phyloP scores from a whole-genome alignment of 2,888 invertebrate species.

The Brenthis daphne region DNA sequence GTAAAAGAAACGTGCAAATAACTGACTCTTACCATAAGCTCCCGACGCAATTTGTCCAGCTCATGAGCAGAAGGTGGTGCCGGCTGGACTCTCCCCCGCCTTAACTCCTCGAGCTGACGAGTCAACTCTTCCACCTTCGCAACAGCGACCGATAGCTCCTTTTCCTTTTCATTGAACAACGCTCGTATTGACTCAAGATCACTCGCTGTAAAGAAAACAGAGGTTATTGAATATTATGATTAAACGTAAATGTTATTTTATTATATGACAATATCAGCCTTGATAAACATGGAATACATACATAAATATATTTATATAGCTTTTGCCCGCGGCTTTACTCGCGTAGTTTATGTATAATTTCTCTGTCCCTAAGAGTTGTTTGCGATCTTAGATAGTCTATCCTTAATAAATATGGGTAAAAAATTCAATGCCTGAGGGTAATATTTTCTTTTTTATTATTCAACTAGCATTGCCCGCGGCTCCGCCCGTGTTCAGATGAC shows the following conservation, averaged over 20 bases:
- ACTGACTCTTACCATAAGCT: constrained; percentile 87
- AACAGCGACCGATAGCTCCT: constrained; percentile 97
- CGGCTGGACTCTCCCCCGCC: constrained; percentile 85
- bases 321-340: too few species aligned
- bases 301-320: too few species aligned
- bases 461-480: too few species aligned
- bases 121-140: constrained; percentile 98
- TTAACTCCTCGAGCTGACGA: constrained; percentile 95
- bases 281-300: too few species aligned
- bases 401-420: too few species aligned
- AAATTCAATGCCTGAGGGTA: too few species aligned
- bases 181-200: constrained; percentile 98
- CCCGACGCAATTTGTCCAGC: constrained; percentile 94
- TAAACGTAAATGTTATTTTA: constrained; percentile 6
- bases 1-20: background rate
- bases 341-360: too few species aligned
- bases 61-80: constrained; percentile 90
- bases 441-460: too few species aligned
- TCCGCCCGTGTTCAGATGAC: too few species aligned
- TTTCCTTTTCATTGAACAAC: constrained; percentile 98
- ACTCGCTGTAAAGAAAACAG: constrained; percentile 84
- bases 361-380: too few species aligned
- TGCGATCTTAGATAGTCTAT: too few species aligned
- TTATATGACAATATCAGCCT: too few species aligned
- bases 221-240: constrained; percentile 23